Base-by-base conservation (phyloP, 2,113 vertebrate genomes). In the Astatotilapia flaviijosephi region DNA sequence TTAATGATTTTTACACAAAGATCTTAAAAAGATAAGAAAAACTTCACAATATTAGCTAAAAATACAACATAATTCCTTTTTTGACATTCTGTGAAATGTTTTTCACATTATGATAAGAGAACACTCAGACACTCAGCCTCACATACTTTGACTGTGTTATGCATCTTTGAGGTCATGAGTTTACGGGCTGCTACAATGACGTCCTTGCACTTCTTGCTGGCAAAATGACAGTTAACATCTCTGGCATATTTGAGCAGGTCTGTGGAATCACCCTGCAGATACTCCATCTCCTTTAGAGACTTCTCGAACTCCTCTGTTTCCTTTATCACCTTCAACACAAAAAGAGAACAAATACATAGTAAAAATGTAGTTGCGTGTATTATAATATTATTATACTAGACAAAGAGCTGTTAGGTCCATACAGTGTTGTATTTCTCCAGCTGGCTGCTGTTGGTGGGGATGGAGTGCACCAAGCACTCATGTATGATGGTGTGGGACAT, bases 111-210 rank as follows among this genome's bases (percentile, higher is more conserved):
- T 5, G 49, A 75, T 47, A 19, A 49, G 15, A 7, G 15, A 28
- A 53, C 4, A 58, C 6, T 0, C 7, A 4, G 4, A 83, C 58
- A 42, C 4, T 80, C 12, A 19, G 17, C 42, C 31, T 7, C 7
- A 51, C 82, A 28, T 94, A 99, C 98, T 96, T 98, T 98, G 7
- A 99, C 96, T 1, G 98, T 99, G 88, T 99, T 97, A 95, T 99
- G 99, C 93, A 99, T 98, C 93, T 98, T 98, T 49, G 98, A 98
- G 17, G 97, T 99, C 99, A 99, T 99, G 84, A 99, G 96, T 79
- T 95, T 98, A 79, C 99, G 97, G 1, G 99, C 98, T 2, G 97
- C 95, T 88, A 98, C 97, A 2, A 99, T 98, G 49, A 99, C 98
- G 17, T 99, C 98, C 86, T 97, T 98, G 95, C 99, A 99, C 91